Evolutionary conservation across 1,140 invertebrate species (phyloP).

Genomic region (Papilio polytes): DNA sequence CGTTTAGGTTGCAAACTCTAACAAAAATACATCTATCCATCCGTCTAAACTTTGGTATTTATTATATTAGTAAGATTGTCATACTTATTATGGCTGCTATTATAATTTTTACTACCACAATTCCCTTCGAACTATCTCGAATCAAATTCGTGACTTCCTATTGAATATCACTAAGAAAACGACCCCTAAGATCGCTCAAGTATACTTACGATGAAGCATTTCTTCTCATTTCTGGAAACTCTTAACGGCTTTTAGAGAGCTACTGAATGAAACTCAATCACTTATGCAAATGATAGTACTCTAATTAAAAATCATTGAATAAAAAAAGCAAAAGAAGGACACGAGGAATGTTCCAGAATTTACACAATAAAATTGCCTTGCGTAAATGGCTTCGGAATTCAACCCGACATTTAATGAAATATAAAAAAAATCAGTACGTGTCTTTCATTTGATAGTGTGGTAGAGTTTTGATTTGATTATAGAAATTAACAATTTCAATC

Average conservation of each 20-base stretch:
- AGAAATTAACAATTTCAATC: neutral
- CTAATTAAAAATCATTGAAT: neutral
- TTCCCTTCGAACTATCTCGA: neutral
- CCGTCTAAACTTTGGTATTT: too few species aligned
- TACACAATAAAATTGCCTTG: too few species aligned
- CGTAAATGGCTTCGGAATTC: too few species aligned
- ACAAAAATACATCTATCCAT: too few species aligned
- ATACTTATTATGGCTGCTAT: too few species aligned
- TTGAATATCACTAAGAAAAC: neutral
- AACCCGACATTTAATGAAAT: too few species aligned
- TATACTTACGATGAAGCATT: slow-evolving; percentile 2
- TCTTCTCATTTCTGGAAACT: slow-evolving; percentile 8
- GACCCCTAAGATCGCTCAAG: neutral
- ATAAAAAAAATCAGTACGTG: too few species aligned
- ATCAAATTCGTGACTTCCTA: slow-evolving; percentile 8
- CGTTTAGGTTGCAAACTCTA: too few species aligned
- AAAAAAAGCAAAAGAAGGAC: neutral
- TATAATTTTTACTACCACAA: neutral
- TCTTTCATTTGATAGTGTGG: too few species aligned
- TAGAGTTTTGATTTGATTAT: too few species aligned
- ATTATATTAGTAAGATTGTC: too few species aligned
- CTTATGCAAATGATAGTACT: slow-evolving; percentile 7
- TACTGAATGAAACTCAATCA: slow-evolving; percentile 2
- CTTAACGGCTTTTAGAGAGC: neutral
- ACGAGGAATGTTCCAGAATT: too few species aligned